phyloP scores from a whole-genome alignment of 1,140 invertebrate genomes.

The Lutraria rhynchaena region DNA sequence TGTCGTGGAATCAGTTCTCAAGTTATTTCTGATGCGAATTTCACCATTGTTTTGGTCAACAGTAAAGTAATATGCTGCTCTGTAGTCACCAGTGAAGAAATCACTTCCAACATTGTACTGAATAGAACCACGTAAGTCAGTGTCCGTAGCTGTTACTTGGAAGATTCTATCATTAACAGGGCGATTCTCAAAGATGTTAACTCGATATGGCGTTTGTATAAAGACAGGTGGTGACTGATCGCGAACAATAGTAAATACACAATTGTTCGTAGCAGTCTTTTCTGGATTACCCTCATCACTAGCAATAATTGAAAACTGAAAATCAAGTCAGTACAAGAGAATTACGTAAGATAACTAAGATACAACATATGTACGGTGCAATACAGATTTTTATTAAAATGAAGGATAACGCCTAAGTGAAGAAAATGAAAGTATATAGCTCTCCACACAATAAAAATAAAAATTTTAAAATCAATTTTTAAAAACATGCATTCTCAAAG shows the following conservation, averaged over 20 bases:
- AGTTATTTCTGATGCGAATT: conserved; percentile 58
- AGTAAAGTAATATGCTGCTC: conserved; percentile 65
- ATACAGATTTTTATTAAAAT: too few species aligned
- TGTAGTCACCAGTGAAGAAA: conserved; percentile 66
- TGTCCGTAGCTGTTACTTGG: conserved; percentile 68
- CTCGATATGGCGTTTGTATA: conserved; percentile 61
- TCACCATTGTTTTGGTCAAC: conserved; percentile 61
- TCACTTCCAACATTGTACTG: conserved; percentile 55
- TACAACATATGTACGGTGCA: too few species aligned
- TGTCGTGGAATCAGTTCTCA: conserved; percentile 56
- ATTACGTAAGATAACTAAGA: too few species aligned
- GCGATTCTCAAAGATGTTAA: conserved; percentile 60
- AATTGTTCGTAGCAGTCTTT: conserved; percentile 29
- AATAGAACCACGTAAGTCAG: conserved; percentile 83
- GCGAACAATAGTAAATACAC: conserved; percentile 51
- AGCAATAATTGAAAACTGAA: conserved; percentile 62
- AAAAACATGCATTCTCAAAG: too few species aligned
- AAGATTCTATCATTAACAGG: conserved; percentile 59
- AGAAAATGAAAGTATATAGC: too few species aligned
- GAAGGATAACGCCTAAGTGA: too few species aligned
- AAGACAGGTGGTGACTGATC: conserved; percentile 67
- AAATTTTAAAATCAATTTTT: too few species aligned
- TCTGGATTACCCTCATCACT: conserved; percentile 57
- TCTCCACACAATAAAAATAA: too few species aligned
- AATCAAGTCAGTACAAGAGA: conserved; percentile 2